Base-by-base conservation (phyloP, 2,888 invertebrate genomes). In the Hipparchia semele region DNA sequence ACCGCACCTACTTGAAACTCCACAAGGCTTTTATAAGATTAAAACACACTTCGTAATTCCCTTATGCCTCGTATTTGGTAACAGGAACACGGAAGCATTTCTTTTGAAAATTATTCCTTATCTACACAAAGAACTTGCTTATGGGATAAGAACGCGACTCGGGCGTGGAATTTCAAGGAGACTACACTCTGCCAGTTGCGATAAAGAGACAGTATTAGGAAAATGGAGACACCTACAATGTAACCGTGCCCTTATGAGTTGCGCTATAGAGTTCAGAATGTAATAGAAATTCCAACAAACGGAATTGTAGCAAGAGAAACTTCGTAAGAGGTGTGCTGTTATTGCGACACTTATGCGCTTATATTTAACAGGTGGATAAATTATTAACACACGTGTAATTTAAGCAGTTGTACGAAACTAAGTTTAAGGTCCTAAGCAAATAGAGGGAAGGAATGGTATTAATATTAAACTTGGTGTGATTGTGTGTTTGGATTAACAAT, bases 101-200 rank as follows among this genome's bases (percentile, higher is more conserved):
- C 68, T 71, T 67, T 75, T 70, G 65, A 33, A 74, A 69, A 75
- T 61, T 73, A 72, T 70, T 73, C 68, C 65, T 73, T 73, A 76
- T 74, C 71, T 71, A 72, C 70, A 75, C 76, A 78, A 77, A 76
- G 75, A 73, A 75, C 73, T 77, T 72, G 77, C 75, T 77, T 77
- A 77, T 74, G 75, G 76, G 77, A 79, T 77, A 76, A 76, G 74
- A 78, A 74, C 66, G 75, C 75, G 75, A 66, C 78, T 76, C 73
- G 62, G 80, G 82, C 82, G 81, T 78, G 81, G 82, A 83, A 86
- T 88, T 88, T 86, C 85, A 82, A 84, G 83, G 80, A 84, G 82
- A 81, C 83, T 82, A 84, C 76, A 66, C 72, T 74, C 83, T 85
- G 83, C 86, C 86, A 86, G 87, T 86, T 86, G 86, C 84, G 85